Evolutionary conservation across 1,140 invertebrate genomes (phyloP), one percentile per base, ranked within the genome.

Genomic region (Bombus picipes): DNA sequence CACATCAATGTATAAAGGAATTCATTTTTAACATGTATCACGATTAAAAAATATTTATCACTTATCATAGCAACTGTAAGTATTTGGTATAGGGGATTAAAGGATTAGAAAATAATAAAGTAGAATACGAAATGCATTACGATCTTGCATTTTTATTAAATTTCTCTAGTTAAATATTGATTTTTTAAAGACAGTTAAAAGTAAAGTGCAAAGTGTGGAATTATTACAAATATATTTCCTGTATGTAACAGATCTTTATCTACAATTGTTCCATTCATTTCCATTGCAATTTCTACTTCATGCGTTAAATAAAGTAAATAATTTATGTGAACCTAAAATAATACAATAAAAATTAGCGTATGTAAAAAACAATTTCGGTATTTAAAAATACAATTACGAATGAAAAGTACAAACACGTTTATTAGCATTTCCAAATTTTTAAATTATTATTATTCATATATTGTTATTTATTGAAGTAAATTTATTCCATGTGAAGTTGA

Each of bases 71-170:
- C 34, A 47, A 65, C 15, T 47, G 18, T 76, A 75, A 82, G 43
- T 83, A 77, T 77, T 78, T 71, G 82, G 34, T 78, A 47, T 78
- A 84, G 65, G 65, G 65, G 82, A 12, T 70, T 47, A 43, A 84
- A 47, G 65, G 75, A 43, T 84, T 84, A 84, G 75, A 78, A 68
- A 34, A 13, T 71, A 84, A 43, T 72, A 71, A 79, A 57, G 34
- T 81, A 81, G 43, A 39, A 28, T 39, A 34, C 75, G 47, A 22
- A 86, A 41, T 6, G 32, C 41, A 62, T 43, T 73, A 57, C n/a
- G 32, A 74, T 74, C 74, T 81, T 75, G 53, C 8, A 68, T 66
- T 77, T 73, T 66, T 77, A 39, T 71, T 71, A 62, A n/a, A 80
- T 80, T 82, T 82, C 22, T 82, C n/a, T 74, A 37, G 71, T 72